Conservation (phyloP, 1,140 invertebrate species). For the Bombyx mori region ASM3026992v2 NC_085107.1:18997001-18997500, state of each 20-base stretch:
- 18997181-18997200: conserved; percentile 59
- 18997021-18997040: too few relatives aligned
- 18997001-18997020: too few relatives aligned
- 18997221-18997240: conserved; percentile 52
- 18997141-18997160: conserved; percentile 34
- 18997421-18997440: background rate
- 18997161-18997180: conserved; percentile 48
- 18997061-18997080: background rate
- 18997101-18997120: conserved; percentile 9
- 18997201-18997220: conserved; percentile 35
- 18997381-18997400: conserved; percentile 3
- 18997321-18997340: conserved; percentile 8
- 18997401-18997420: background rate
- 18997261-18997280: conserved; percentile 47
- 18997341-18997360: conserved; percentile 3
- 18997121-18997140: conserved; percentile 30
- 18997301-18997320: conserved; percentile 22
- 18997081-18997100: background rate
- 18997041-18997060: background rate
- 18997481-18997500: conserved; percentile 1
- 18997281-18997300: conserved; percentile 42
- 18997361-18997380: conserved; percentile 6
- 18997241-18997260: conserved; percentile 48
- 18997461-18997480: conserved; percentile 2
- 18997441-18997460: conserved; percentile 5